Base-by-base conservation (phyloP, 2,888 invertebrate species). In the Drosophila suboccidentalis region DNA sequence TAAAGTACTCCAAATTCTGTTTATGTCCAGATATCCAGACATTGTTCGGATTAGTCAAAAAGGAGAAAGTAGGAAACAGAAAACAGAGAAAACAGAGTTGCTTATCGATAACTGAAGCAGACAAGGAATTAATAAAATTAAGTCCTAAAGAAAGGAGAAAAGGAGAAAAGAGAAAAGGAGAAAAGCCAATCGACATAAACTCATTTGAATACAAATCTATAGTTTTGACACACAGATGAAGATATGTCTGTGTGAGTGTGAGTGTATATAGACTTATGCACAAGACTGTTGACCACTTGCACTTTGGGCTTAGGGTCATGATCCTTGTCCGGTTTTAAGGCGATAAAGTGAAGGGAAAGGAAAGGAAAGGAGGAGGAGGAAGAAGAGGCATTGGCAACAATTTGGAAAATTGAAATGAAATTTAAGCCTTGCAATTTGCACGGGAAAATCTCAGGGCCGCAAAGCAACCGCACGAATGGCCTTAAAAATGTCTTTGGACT, bases 401-500 rank as follows among this genome's bases (percentile, higher is more conserved):
- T 84, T 80, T 84, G 71, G 68, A 66, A 83, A 82, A 82, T 80
- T 82, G 82, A 86, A 86, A 83, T 83, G 76, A 86, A 85, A 86
- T 86, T 86, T 76, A 80, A 85, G 82, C 80, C 76, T 73, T 86
- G 82, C 82, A 85, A 84, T 86, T 83, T 84, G 84, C 80, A 84
- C 81, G 82, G 54, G 55, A 57, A 78, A 84, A 84, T 85, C 86
- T 84, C 60, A 57, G 71, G 19, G 80, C 71, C 64, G 61, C 78
- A 71, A 26, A 26, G 63, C 67, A 57, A 80, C 80, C 84, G 78
- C 73, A 82, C 73, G 71, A 85, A 77, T 72, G 71, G 81, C 81
- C 83, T 82, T 77, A 77, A 84, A 85, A 85, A 85, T 83, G 78
- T 84, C 80, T 79, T 84, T 61, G 65, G 82, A 77, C 75, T 78